These are phyloP conservation scores for Isoperla grammatica DNA, from an alignment of 2,888 invertebrate species.

Conservation along the genomic window DNA sequence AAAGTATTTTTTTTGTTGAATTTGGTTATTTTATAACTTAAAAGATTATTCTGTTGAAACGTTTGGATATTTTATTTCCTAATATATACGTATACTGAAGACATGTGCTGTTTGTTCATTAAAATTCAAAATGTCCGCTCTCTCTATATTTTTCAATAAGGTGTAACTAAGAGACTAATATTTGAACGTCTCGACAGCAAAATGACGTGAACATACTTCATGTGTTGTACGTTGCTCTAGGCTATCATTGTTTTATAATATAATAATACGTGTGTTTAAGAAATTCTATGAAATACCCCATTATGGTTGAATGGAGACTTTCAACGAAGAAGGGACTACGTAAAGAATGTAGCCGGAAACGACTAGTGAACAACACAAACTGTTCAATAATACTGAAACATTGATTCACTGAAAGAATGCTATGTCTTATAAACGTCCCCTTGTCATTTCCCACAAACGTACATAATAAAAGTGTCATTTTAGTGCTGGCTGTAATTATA, in stretches of 20 bases:
- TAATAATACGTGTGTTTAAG: too few species aligned
- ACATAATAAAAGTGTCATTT: slow-evolving; percentile 23
- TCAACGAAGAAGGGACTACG: background rate
- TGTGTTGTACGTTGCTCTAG: too few species aligned
- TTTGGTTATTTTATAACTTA: slow-evolving; percentile 6
- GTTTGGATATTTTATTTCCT: slow-evolving; percentile 8
- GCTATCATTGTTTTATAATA: too few species aligned
- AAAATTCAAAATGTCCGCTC: slow-evolving; percentile 14
- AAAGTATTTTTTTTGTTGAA: slow-evolving; percentile 7
- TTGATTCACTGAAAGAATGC: background rate
- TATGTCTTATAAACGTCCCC: slow-evolving; percentile 15
- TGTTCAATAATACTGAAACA: background rate
- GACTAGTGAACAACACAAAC: background rate
- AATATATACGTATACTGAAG: slow-evolving; percentile 16
- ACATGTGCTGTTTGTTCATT: slow-evolving; percentile 4
- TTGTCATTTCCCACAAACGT: slow-evolving; percentile 4
- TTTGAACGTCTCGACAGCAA: too few species aligned
- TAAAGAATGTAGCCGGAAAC: background rate
- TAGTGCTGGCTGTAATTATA: slow-evolving; percentile 27
- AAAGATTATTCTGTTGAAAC: slow-evolving; percentile 5
- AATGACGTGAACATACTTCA: too few species aligned
- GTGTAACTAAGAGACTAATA: background rate
- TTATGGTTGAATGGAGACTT: background rate
- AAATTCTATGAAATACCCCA: too few species aligned
- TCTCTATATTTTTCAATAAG: slow-evolving; percentile 18